phyloP scores from a whole-genome alignment of 2,888 invertebrate species.

The Leptinotarsa haldemani region DNA sequence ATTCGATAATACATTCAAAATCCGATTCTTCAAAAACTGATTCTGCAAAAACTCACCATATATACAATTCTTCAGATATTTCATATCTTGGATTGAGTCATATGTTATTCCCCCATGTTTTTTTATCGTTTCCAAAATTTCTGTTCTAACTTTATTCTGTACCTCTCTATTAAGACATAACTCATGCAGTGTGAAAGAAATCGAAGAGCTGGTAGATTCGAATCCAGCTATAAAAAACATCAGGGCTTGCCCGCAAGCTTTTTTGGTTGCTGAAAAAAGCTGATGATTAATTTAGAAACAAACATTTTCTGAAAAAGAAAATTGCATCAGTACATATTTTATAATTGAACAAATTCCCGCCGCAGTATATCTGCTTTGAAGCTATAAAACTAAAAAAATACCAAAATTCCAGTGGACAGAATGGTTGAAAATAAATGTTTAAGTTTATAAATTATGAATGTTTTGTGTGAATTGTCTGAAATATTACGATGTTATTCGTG shows the following conservation, averaged over 20 bases:
- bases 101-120: slow-evolving; percentile 65
- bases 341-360: too few species aligned
- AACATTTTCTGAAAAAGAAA: not conserved
- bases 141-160: slow-evolving; percentile 68
- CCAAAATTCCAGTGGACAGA: too few species aligned
- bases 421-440: too few species aligned
- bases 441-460: too few species aligned
- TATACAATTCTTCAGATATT: slow-evolving; percentile 64
- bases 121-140: slow-evolving; percentile 65
- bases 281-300: not conserved
- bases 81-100: slow-evolving; percentile 69
- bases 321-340: too few species aligned
- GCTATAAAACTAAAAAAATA: too few species aligned
- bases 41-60: slow-evolving; percentile 32
- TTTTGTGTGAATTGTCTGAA: too few species aligned
- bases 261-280: slow-evolving; percentile 18
- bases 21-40: too few species aligned
- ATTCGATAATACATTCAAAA: too few species aligned
- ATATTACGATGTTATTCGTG: too few species aligned
- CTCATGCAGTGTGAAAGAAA: slow-evolving; percentile 70
- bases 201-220: slow-evolving; percentile 72
- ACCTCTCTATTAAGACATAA: slow-evolving; percentile 68
- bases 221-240: slow-evolving; percentile 72
- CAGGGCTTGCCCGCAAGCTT: slow-evolving; percentile 36
- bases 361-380: too few species aligned